Evolutionary conservation across 2,797 vertebrate species (phyloP).

Genomic region (Urophycis tenuis): DNA sequence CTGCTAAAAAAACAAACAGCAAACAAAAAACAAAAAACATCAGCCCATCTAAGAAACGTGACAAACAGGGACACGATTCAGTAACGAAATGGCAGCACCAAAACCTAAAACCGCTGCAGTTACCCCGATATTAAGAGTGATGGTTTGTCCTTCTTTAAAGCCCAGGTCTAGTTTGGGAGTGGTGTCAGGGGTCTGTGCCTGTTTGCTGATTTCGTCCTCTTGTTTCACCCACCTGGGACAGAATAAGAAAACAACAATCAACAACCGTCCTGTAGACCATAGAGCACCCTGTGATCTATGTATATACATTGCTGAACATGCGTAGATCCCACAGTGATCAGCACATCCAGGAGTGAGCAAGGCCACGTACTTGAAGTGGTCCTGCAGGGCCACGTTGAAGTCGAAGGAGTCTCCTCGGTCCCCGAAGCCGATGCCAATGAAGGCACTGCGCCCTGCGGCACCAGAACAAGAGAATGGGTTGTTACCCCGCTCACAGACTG

Average conservation of each 20-base stretch:
- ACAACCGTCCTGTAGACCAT: neutral
- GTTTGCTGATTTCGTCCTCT: slow-evolving; percentile 85
- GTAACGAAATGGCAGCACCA: neutral
- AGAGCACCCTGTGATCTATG: no score
- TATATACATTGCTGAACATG: no score
- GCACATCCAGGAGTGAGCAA: neutral
- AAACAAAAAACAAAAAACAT: neutral
- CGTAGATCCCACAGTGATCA: neutral
- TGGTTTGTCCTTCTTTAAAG: slow-evolving; percentile 98
- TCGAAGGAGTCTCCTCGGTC: slow-evolving; percentile 95
- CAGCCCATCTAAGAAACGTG: neutral
- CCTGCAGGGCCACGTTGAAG: slow-evolving; percentile 95
- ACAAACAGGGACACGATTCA: neutral
- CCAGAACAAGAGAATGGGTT: neutral
- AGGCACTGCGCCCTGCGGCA: slow-evolving; percentile 85
- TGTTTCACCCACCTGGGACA: slow-evolving; percentile 91
- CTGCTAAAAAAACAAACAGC: slow-evolving; percentile 65
- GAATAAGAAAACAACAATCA: neutral
- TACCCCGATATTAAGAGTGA: slow-evolving; percentile 97
- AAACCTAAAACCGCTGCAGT: neutral
- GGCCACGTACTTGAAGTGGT: slow-evolving; percentile 88
- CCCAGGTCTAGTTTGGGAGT: slow-evolving; percentile 93
- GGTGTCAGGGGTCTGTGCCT: slow-evolving; percentile 80
- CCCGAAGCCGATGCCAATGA: slow-evolving; percentile 93
- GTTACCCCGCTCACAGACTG: neutral